Conservation (phyloP, 2,113 vertebrate species). For the human region GRCh38 chr1:153366501-153367000, state of each 20-base stretch:
- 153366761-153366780: fast-evolving
- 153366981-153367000: neutral
- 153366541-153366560: neutral
- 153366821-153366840: neutral
- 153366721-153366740: neutral
- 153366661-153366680: neutral
- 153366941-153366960: no score
- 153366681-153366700: neutral
- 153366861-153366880: neutral
- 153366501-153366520: neutral
- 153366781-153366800: neutral
- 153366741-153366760: fast-evolving
- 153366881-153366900: neutral
- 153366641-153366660: neutral
- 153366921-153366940: fast-evolving
- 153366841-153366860: neutral
- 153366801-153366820: neutral
- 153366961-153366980: neutral
- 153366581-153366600: neutral
- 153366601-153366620: fast-evolving
- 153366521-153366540: neutral
- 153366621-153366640: no score
- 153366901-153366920: neutral
- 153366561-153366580: neutral
- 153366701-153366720: neutral